Percentiles rank a stretch among this genome's conserved stretches.
These are phyloP conservation scores for Rhabdornis inornatus DNA, from an alignment of 2,113 vertebrate species.

Conservation along the genomic window DNA sequence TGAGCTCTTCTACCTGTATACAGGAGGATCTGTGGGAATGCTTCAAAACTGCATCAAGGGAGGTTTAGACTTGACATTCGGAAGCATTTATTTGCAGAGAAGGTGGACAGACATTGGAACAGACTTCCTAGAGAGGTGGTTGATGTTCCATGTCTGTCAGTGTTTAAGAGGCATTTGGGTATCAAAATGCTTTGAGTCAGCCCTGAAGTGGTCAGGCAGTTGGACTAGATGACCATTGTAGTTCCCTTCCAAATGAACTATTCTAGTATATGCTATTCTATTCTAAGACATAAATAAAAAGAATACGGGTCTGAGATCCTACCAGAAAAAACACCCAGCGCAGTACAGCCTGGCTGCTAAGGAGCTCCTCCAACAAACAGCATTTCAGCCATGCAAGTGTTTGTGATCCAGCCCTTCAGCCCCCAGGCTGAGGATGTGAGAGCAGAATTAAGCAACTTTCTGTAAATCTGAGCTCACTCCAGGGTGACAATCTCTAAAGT, in stretches of 20 bases:
- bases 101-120: not conserved
- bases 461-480: not conserved
- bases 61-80: not conserved
- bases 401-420: not conserved
- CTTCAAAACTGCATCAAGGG: not conserved
- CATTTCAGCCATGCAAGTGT: accelerated
- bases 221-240: not conserved
- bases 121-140: not conserved
- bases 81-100: not conserved
- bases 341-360: not conserved
- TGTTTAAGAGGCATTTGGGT: not conserved
- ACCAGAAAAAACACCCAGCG: not conserved
- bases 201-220: not conserved
- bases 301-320: not conserved
- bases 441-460: not conserved
- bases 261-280: not conserved
- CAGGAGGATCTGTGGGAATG: not conserved
- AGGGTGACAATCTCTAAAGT: not conserved
- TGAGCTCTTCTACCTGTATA: not conserved
- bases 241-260: too few relatives aligned
- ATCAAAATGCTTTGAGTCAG: not conserved
- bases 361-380: not conserved
- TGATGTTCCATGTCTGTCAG: not conserved
- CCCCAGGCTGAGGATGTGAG: not conserved
- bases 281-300: not conserved